Percentiles rank a stretch among this genome's conserved stretches.
Evolutionary conservation across 2,888 invertebrate genomes (phyloP).

Genomic region (Limnephilus marmoratus): DNA sequence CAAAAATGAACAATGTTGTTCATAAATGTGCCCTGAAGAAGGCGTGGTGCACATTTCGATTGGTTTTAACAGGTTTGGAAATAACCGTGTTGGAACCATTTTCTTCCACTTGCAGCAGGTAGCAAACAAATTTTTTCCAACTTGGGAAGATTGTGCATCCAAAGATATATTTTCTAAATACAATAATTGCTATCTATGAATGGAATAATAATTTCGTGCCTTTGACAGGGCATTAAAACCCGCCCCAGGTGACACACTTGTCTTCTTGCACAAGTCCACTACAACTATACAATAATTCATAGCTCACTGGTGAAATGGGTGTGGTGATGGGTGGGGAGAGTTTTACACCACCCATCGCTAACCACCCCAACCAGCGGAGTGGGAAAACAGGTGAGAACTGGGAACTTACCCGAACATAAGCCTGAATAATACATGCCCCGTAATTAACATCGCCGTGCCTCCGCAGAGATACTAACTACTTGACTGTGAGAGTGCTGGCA

Average conservation of each 20-base stretch:
- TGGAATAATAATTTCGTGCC: not conserved
- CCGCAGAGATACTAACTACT: not conserved
- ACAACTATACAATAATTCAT: not conserved
- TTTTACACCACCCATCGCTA: not conserved
- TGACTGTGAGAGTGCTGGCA: not conserved
- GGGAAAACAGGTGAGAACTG: slow-evolving; percentile 19
- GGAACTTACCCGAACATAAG: slow-evolving; percentile 22
- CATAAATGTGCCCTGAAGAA: too few relatives aligned
- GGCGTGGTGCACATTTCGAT: not conserved
- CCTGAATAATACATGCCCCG: slow-evolving; percentile 32
- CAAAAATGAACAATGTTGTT: not conserved
- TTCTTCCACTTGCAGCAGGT: not conserved
- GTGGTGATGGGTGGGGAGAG: not conserved
- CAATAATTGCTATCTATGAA: not conserved
- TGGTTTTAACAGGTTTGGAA: not conserved
- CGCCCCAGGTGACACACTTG: not conserved
- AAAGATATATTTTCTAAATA: too few relatives aligned
- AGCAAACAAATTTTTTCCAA: too few relatives aligned
- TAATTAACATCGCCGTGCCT: slow-evolving; percentile 29
- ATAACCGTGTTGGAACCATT: not conserved
- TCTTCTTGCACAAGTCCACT: not conserved
- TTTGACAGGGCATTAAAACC: not conserved
- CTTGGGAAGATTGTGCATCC: too few relatives aligned
- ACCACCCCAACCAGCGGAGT: not conserved
- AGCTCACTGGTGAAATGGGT: not conserved